These are phyloP conservation scores for Linyphia triangularis DNA, from an alignment of 2,888 invertebrate genomes.

Conservation along the genomic window DNA sequence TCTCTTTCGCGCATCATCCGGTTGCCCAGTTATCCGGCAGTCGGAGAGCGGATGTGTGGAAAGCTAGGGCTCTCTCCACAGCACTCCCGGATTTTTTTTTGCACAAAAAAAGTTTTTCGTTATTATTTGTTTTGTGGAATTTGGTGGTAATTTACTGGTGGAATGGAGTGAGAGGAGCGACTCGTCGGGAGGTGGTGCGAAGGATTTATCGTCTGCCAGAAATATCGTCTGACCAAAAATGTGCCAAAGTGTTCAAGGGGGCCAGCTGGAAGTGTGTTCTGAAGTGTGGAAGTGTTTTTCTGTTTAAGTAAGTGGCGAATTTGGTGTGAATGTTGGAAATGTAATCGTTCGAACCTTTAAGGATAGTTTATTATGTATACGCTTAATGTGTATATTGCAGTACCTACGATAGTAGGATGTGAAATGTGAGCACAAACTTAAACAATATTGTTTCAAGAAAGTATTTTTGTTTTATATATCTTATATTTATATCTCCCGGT, in stretches of 20 bases:
- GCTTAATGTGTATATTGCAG: conserved; percentile 4
- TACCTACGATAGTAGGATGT: conserved; percentile 47
- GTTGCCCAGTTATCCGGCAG: conserved; percentile 12
- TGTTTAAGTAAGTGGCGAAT: neutral
- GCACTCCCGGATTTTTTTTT: conserved; percentile 14
- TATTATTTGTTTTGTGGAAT: no score
- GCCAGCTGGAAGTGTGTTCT: conserved; percentile 29
- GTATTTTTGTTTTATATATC: neutral
- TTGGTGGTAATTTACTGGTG: neutral
- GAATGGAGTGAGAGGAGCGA: neutral
- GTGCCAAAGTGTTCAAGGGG: conserved; percentile 40
- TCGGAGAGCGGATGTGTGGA: conserved; percentile 36
- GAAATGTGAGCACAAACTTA: neutral
- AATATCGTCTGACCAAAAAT: neutral
- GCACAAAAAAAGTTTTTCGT: neutral
- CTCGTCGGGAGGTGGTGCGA: neutral
- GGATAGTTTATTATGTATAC: neutral
- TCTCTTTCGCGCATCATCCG: conserved; percentile 19
- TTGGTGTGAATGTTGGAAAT: neutral
- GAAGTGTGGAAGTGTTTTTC: neutral
- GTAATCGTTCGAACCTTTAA: neutral
- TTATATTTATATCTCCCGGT: neutral
- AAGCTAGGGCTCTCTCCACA: conserved; percentile 12
- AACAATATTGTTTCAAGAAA: neutral
- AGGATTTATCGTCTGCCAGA: neutral